phyloP scores from a whole-genome alignment of 2,888 invertebrate genomes.

The Rhagonycha lutea region DNA sequence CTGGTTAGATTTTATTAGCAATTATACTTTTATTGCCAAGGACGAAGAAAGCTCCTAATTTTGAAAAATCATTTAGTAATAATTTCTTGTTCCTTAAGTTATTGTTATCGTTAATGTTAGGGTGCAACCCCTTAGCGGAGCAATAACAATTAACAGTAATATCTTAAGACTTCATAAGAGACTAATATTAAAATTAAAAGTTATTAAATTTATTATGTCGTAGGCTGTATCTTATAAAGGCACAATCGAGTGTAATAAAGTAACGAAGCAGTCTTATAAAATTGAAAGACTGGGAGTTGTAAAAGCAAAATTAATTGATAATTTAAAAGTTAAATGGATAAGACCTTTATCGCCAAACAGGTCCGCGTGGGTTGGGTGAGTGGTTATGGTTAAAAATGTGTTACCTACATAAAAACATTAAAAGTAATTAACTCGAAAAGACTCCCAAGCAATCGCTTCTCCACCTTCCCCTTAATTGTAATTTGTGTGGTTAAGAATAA shows the following conservation, averaged over 20 bases:
- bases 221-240: background rate
- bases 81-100: background rate
- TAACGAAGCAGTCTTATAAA: background rate
- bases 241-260: background rate
- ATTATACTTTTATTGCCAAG: background rate
- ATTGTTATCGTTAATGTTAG: conserved; percentile 9
- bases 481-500: background rate
- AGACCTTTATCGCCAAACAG: background rate
- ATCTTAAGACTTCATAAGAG: conserved; percentile 16
- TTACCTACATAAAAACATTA: background rate
- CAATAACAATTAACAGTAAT: conserved; percentile 25
- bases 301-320: background rate
- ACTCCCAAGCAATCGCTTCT: background rate
- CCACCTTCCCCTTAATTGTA: background rate
- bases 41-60: background rate
- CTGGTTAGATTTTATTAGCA: conserved; percentile 2
- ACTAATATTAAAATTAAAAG: background rate
- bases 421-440: background rate
- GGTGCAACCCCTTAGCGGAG: conserved; percentile 29
- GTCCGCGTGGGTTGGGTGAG: background rate
- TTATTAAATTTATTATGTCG: conserved; percentile 19
- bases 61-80: background rate
- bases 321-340: background rate
- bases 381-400: background rate
- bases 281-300: background rate